Evolutionary conservation across 92 coral and sea anemone species (phyloP).

Genomic region (Ricordea florida): DNA sequence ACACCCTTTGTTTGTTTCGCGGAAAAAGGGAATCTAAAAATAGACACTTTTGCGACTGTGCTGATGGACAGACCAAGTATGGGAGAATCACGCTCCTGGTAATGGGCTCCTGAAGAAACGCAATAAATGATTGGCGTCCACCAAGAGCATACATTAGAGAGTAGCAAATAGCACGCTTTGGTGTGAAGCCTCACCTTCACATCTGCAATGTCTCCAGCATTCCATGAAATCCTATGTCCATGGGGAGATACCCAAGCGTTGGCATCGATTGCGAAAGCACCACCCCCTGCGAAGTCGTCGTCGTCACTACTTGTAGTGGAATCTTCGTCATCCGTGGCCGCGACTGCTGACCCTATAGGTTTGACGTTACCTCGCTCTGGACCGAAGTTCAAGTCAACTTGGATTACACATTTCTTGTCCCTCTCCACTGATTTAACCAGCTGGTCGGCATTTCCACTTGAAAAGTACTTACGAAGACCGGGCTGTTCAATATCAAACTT

Average conservation of each 20-base stretch:
- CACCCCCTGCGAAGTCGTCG: background rate
- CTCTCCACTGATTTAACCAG: slow-evolving; percentile 52
- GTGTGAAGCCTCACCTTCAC: slow-evolving; percentile 62
- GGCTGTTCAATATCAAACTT: slow-evolving; percentile 28
- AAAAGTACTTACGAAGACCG: slow-evolving; percentile 47
- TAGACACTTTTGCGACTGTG: too few species aligned
- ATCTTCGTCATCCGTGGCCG: background rate
- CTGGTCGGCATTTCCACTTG: slow-evolving; percentile 46
- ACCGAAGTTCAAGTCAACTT: background rate
- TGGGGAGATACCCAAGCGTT: slow-evolving; percentile 25
- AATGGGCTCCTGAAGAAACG: too few species aligned
- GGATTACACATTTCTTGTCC: slow-evolving; percentile 54
- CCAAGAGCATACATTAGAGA: background rate
- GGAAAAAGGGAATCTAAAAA: too few species aligned
- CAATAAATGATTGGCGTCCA: too few species aligned
- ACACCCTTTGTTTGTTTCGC: too few species aligned
- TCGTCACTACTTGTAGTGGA: background rate
- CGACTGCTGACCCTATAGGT: background rate
- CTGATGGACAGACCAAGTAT: too few species aligned
- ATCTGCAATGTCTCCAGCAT: slow-evolving; percentile 58
- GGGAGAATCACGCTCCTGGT: too few species aligned
- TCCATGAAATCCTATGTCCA: slow-evolving; percentile 75
- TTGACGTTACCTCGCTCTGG: background rate
- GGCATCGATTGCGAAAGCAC: background rate
- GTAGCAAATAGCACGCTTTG: background rate